Percentiles rank a stretch among this genome's conserved stretches.
phyloP scores from a whole-genome alignment of 30 jellyfish, hydroid and myxozoan genomes.

The Turritopsis dohrnii region DNA sequence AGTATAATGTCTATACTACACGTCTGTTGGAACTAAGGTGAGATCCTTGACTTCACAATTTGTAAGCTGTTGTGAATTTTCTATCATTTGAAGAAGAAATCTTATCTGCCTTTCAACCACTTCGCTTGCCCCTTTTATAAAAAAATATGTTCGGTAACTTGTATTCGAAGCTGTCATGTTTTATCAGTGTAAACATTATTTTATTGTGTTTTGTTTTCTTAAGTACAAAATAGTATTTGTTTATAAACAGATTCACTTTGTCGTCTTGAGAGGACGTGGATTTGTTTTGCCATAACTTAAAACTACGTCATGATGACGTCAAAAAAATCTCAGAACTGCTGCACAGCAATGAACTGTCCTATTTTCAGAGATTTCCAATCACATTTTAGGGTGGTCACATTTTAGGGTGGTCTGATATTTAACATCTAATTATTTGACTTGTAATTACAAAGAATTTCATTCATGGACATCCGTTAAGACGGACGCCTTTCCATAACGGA shows the following conservation, averaged over 20 bases:
- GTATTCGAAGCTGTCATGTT: background rate
- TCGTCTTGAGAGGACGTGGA: background rate
- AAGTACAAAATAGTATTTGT: background rate
- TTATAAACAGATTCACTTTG: background rate
- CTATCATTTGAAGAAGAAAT: background rate
- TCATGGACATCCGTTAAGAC: no score
- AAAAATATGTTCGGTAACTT: background rate
- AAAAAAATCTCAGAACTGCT: no score
- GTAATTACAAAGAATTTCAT: no score
- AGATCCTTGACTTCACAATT: background rate
- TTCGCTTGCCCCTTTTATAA: background rate
- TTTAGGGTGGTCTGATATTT: no score
- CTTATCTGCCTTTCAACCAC: background rate
- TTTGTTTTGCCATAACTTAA: background rate
- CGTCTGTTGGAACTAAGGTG: background rate
- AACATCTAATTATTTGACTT: no score
- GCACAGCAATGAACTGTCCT: no score
- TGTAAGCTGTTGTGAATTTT: background rate
- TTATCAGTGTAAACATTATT: background rate
- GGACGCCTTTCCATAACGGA: no score
- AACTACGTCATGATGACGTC: background rate
- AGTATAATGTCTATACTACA: background rate
- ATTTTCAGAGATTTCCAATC: no score
- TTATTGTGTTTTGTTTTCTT: background rate
- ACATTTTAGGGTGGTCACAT: no score